Evolutionary conservation across 2,113 vertebrate species (phyloP), one percentile per base, ranked within the genome.

Genomic region (Pachyramphus minor): DNA sequence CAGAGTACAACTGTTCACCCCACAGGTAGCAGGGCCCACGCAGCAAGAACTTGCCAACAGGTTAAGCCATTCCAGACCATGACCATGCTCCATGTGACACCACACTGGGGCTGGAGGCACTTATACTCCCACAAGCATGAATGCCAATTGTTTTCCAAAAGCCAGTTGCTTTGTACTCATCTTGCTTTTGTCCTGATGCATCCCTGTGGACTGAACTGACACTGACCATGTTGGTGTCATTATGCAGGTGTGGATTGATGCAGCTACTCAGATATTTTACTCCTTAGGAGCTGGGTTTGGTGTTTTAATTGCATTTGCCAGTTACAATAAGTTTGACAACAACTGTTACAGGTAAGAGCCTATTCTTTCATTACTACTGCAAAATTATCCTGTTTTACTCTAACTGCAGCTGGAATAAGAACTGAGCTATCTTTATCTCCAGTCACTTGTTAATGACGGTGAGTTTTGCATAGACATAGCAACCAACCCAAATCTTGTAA

Each of bases 241-340:
- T 68, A 8, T 86, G 4, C 96, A 99, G 99, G 99, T 99, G 11
- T 99, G 99, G 99, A 99, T 99, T 83, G 99, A 99, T 96, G 99
- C 99, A 71, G 99, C 99, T 53, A 99, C 99, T 25, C 99, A 99
- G 97, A 99, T 99, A 95, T 99, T 99, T 96, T 99, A 99, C 96
- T 99, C 99, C 30, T 96, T 99, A 82, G 99, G 99, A 87, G 99
- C 99, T 18, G 99, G 99, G 24, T 99, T 99, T 95, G 99, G 99
- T 4, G 99, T 99, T 85, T 97, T 99, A 89, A 99, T 99, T 93
- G 99, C 99, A 14, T 99, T 99, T 98, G 99, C 99, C 94, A 99
- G 99, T 97, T 99, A 99, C 96, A 99, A 99, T 96, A 99, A 99
- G 96, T 99, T 99, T 95, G 98, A 99, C 98, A 99, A 99, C 98